phyloP scores from a whole-genome alignment of 1,140 invertebrate species.

The Megathymus violae region DNA sequence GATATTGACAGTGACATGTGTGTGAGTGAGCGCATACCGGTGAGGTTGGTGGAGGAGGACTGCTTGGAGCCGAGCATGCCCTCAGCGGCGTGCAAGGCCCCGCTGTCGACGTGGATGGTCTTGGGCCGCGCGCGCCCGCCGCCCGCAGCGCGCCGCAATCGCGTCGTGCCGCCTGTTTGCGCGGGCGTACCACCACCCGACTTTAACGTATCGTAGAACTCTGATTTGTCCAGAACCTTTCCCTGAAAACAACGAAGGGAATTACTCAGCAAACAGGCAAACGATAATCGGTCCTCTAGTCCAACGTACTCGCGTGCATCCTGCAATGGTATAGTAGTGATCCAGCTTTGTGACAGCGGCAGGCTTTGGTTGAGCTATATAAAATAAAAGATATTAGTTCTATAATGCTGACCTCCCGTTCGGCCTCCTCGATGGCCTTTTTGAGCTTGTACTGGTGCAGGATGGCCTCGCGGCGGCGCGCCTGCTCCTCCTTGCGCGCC shows the following conservation, averaged over 20 bases:
- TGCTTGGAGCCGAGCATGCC: conserved; percentile 90
- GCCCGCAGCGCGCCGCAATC: no score
- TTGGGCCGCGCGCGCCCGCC: no score
- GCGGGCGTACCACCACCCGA: conserved; percentile 45
- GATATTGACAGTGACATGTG: no score
- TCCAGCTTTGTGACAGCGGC: no score
- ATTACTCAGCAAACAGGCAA: no score
- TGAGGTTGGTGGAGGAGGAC: conserved; percentile 91
- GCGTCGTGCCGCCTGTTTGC: conserved; percentile 59
- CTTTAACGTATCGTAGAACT: conserved; percentile 87
- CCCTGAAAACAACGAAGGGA: conserved; percentile 86
- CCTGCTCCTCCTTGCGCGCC: conserved; percentile 96
- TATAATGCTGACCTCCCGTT: conserved; percentile 92
- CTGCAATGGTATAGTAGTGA: no score
- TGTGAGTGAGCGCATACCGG: conserved; percentile 82
- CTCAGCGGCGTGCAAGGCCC: conserved; percentile 89
- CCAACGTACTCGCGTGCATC: no score
- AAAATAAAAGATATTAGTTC: no score
- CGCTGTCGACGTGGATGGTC: conserved; percentile 94
- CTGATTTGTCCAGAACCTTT: conserved; percentile 89
- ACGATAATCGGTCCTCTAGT: no score
- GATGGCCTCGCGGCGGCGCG: conserved; percentile 92
- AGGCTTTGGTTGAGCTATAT: no score
- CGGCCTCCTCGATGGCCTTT: conserved; percentile 96
- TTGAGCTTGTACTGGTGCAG: conserved; percentile 97